A percentile compares a stretch with the other conserved stretches of the same genome.
Evolutionary conservation across 2,888 invertebrate genomes (phyloP).

Genomic region (Acleris literana): DNA sequence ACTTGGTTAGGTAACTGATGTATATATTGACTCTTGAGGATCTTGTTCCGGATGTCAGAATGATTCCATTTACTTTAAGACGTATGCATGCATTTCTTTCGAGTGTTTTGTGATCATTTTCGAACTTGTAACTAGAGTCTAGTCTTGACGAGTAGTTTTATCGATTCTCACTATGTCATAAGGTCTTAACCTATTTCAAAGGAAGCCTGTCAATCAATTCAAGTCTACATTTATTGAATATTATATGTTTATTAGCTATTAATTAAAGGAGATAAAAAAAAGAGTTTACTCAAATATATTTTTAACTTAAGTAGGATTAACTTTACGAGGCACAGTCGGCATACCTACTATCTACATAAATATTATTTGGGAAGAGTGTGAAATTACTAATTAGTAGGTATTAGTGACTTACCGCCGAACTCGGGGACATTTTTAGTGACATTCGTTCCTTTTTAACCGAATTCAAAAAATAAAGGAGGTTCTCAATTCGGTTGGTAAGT

Average conservation of each 20-base stretch:
- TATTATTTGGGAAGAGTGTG: too few species aligned
- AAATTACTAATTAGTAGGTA: too few species aligned
- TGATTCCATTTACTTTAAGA: conserved; percentile 83
- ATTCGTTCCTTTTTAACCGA: too few species aligned
- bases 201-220: conserved; percentile 66
- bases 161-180: conserved; percentile 76
- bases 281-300: background rate
- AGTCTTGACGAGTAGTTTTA: conserved; percentile 75
- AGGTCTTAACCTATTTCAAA: conserved; percentile 64
- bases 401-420: too few species aligned
- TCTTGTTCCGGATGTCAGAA: conserved; percentile 71
- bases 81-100: conserved; percentile 81
- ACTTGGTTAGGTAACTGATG: conserved; percentile 53
- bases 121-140: conserved; percentile 76
- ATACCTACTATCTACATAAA: too few species aligned
- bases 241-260: conserved; percentile 32
- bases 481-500: too few species aligned
- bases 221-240: conserved; percentile 41
- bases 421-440: too few species aligned
- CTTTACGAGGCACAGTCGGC: too few species aligned
- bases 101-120: conserved; percentile 80
- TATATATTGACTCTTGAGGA: conserved; percentile 69
- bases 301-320: too few species aligned
- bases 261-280: conserved; percentile 39
- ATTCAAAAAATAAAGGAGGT: too few species aligned